A percentile compares a stretch with the other conserved stretches of the same genome.
phyloP scores from a whole-genome alignment of 2,797 vertebrate genomes.

The Propithecus deckenii region DNA sequence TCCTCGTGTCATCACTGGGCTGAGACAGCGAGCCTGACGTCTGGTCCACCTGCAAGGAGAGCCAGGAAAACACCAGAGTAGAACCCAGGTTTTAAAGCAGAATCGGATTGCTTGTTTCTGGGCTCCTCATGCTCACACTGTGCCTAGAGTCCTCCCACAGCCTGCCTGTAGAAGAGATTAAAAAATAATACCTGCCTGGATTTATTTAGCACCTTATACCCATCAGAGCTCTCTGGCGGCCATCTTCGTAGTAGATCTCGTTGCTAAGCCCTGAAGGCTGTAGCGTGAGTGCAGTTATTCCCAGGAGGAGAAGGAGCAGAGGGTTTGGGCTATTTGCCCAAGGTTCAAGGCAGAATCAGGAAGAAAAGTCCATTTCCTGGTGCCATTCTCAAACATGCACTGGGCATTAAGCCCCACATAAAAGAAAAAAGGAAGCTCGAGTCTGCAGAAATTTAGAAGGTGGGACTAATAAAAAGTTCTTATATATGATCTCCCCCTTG shows the following conservation, averaged over 20 bases:
- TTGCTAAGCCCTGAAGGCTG: background rate
- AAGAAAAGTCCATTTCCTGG: background rate
- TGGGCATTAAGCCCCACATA: background rate
- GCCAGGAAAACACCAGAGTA: background rate
- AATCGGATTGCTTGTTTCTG: background rate
- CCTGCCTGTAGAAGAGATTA: background rate
- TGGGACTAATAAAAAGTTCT: background rate
- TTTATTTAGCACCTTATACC: background rate
- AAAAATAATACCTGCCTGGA: background rate
- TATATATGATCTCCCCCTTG: background rate
- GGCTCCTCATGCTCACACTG: background rate
- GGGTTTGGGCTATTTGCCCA: background rate
- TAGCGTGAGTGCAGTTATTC: background rate
- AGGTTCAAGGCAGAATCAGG: background rate
- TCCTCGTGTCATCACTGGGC: background rate
- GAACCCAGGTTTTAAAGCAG: background rate
- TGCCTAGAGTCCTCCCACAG: too few relatives aligned
- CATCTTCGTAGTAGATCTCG: background rate
- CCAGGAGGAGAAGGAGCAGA: background rate
- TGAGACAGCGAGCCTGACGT: background rate
- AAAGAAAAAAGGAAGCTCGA: background rate
- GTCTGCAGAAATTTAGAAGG: background rate
- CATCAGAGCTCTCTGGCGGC: too few relatives aligned
- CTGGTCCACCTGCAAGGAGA: background rate
- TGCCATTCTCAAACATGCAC: background rate